Conservation (phyloP, 2,888 invertebrate species). For the Clivina fossor region DNA sequence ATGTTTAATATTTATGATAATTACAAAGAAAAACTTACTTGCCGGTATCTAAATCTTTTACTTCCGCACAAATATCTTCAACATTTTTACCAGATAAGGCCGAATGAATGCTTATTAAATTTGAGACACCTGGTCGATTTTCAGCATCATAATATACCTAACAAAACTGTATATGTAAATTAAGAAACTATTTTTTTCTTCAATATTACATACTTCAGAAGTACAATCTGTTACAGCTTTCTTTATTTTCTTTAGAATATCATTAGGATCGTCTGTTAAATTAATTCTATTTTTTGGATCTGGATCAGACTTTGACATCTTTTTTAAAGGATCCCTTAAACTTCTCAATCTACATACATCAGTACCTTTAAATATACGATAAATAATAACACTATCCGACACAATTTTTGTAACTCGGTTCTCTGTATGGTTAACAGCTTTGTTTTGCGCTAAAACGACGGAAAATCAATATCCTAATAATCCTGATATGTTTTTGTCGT, state of each 20-base stretch:
- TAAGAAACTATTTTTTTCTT: slow-evolving; percentile 17
- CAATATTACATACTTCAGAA: slow-evolving; percentile 58
- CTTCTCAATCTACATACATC: slow-evolving; percentile 72
- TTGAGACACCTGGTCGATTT: slow-evolving; percentile 82
- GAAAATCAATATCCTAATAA: too few relatives aligned
- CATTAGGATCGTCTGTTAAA: slow-evolving; percentile 73
- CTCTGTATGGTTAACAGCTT: too few relatives aligned
- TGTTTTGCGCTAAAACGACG: too few relatives aligned
- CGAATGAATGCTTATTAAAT: slow-evolving; percentile 83
- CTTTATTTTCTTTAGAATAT: slow-evolving; percentile 71
- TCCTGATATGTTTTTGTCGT: too few relatives aligned
- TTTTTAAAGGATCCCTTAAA: slow-evolving; percentile 81
- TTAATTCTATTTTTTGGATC: slow-evolving; percentile 78
- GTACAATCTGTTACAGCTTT: slow-evolving; percentile 91
- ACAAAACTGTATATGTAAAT: slow-evolving; percentile 22
- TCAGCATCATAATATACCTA: slow-evolving; percentile 78
- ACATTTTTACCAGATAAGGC: slow-evolving; percentile 66
- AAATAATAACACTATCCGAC: too few relatives aligned
- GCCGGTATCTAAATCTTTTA: slow-evolving; percentile 69
- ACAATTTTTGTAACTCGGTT: too few relatives aligned
- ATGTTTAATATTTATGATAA: slow-evolving; percentile 2
- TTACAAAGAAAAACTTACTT: slow-evolving; percentile 55
- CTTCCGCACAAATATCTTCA: slow-evolving; percentile 70
- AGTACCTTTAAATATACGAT: slow-evolving; percentile 52
- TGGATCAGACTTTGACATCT: slow-evolving; percentile 97